A percentile compares a stretch with the other conserved stretches of the same genome.
These are phyloP conservation scores for Nasonovia ribisnigri DNA, from an alignment of 2,888 invertebrate genomes.

Conservation along the genomic window DNA sequence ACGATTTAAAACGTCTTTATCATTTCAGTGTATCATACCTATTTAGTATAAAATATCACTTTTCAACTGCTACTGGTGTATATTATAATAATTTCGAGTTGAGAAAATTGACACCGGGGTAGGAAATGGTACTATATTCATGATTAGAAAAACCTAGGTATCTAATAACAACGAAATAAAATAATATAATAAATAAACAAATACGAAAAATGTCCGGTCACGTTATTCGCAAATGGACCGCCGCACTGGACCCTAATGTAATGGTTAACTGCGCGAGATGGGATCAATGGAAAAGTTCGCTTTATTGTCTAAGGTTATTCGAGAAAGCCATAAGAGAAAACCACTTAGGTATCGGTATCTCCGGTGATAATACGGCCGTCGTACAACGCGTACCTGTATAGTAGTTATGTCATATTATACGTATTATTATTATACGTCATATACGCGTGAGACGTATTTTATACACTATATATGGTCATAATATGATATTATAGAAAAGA, in stretches of 20 bases:
- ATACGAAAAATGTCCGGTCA: background rate
- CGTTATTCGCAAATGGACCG: conserved; percentile 8
- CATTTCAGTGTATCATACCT: background rate
- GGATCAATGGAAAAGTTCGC: background rate
- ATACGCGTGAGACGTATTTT: background rate
- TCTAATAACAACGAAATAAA: background rate
- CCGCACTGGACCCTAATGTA: background rate
- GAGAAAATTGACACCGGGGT: background rate
- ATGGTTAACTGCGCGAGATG: background rate
- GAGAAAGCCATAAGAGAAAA: conserved; percentile 34
- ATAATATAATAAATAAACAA: background rate
- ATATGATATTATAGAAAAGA: too few species aligned
- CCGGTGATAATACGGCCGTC: background rate
- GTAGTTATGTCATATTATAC: background rate
- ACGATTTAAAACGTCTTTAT: background rate
- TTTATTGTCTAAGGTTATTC: conserved; percentile 15
- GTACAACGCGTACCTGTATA: background rate
- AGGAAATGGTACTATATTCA: background rate
- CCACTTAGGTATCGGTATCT: background rate
- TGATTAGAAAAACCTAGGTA: background rate
- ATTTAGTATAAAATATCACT: background rate
- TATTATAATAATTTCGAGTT: background rate
- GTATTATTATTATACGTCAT: background rate
- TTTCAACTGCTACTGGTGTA: background rate
- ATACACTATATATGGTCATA: background rate